Evolutionary conservation across 2,113 vertebrate species (phyloP), one percentile per base, ranked within the genome.

Genomic region (Ramphastos sulfuratus): DNA sequence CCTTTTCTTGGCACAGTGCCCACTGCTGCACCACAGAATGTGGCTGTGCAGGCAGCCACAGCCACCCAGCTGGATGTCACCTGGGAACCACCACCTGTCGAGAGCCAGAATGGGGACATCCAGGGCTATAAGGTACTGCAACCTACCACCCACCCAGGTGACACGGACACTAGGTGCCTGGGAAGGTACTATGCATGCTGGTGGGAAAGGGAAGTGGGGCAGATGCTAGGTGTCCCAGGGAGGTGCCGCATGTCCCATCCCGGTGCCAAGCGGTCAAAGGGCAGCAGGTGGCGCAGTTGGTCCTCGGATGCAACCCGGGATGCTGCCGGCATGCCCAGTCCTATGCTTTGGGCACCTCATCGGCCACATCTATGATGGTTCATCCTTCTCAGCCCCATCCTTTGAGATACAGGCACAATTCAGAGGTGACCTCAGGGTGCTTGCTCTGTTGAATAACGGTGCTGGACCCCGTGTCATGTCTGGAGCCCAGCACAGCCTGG

Each of bases 11-110:
- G 67, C 27, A 3, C 96, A 99, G 99, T 99, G 71, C 99, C 99
- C 18, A 99, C 99, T 0, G 98, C 97, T 1, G 98, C 98, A 0
- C 99, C 99, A 1, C 98, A 98, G 86, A 99, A 98, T 2, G 98
- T 99, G 80, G 98, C 93, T 0, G 97, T 99, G 87, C 99, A 99
- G 66, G 97, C 98, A 0, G 84, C 98, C 65, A 98, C 99, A 0
- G 99, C 99, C 91, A 99, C 99, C 6, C 99, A 99, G 97, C 98
- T 99, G 77, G 99, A 99, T 8, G 98, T 99, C 95, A 98, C 97
- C 0, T 99, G 99, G 99, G 98, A 99, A 4, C 98, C 99, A 0
- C 99, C 99, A 1, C 99, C 99, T 0, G 79, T 97, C 7, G 98
- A 99, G 20, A 98, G 96, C n/a, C 99, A 99, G 97, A 99, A 99